A percentile compares a stretch with the other conserved stretches of the same genome.
Evolutionary conservation across 2,113 vertebrate genomes (phyloP).

Genomic region (Solea solea): DNA sequence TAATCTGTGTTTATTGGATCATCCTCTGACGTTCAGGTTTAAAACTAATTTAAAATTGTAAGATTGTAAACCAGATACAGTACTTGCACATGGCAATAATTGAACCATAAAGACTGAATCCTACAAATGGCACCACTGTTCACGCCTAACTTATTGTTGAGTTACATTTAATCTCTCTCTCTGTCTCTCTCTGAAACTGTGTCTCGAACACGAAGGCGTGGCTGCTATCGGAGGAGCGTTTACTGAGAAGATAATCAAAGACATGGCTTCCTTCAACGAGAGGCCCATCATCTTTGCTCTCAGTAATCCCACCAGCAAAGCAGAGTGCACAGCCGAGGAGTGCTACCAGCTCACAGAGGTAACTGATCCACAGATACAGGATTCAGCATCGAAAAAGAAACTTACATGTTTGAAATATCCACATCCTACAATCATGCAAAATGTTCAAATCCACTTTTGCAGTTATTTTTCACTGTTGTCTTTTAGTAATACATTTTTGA

Average conservation of each 20-base stretch:
- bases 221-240: constrained; percentile 92
- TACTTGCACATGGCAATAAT: background rate
- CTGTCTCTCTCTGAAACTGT: constrained; percentile 12
- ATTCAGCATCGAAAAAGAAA: background rate
- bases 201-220: constrained; percentile 83
- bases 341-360: constrained; percentile 94
- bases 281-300: constrained; percentile 95
- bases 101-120: background rate
- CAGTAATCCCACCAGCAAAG: constrained; percentile 97
- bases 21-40: background rate
- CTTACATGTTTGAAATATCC: background rate
- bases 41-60: no score
- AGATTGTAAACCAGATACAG: background rate
- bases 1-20: background rate
- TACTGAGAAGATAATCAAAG: constrained; percentile 90
- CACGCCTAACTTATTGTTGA: background rate
- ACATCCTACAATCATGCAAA: no score
- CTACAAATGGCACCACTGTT: background rate
- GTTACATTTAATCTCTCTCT: no score
- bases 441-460: no score
- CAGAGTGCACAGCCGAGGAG: constrained; percentile 95
- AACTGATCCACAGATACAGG: background rate
- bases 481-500: no score
- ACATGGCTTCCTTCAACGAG: constrained; percentile 93
- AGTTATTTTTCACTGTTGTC: no score